phyloP scores from a whole-genome alignment of 2,797 vertebrate species.

The Valencia hispanica region DNA sequence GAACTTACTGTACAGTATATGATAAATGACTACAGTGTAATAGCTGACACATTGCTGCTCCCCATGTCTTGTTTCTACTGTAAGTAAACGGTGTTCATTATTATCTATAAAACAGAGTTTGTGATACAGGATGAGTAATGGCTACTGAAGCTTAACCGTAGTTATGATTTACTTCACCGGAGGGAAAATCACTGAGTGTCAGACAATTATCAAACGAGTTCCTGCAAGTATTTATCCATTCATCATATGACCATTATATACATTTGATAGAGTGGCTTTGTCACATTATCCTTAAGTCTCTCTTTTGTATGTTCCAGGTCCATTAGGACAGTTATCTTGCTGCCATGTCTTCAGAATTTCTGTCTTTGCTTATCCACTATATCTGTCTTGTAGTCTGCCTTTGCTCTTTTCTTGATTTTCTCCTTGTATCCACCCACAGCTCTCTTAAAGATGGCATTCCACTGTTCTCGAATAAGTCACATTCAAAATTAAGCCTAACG shows the following conservation, averaged over 20 bases:
- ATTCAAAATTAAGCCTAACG: not conserved
- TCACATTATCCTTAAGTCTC: not conserved
- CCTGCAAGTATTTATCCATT: not conserved
- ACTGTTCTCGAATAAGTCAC: not conserved
- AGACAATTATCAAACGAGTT: not conserved
- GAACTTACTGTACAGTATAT: not conserved
- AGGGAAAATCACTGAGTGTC: not conserved
- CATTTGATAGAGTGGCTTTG: not conserved
- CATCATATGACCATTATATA: not conserved
- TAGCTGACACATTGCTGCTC: not conserved
- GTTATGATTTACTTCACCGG: not conserved
- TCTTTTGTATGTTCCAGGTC: not conserved
- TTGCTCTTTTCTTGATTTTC: not conserved
- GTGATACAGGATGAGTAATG: not conserved
- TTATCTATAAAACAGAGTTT: not conserved
- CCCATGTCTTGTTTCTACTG: not conserved
- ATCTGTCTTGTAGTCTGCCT: not conserved
- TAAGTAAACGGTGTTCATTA: conserved; percentile 3
- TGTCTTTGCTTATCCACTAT: not conserved
- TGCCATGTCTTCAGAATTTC: not conserved
- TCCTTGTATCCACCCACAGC: not conserved
- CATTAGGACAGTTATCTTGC: not conserved
- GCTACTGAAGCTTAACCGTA: not conserved
- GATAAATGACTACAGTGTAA: not conserved
- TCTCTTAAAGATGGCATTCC: not conserved